A percentile compares a stretch with the other conserved stretches of the same genome.
These are phyloP conservation scores for Scaeva pyrastri DNA, from an alignment of 2,888 invertebrate species.

Conservation along the genomic window DNA sequence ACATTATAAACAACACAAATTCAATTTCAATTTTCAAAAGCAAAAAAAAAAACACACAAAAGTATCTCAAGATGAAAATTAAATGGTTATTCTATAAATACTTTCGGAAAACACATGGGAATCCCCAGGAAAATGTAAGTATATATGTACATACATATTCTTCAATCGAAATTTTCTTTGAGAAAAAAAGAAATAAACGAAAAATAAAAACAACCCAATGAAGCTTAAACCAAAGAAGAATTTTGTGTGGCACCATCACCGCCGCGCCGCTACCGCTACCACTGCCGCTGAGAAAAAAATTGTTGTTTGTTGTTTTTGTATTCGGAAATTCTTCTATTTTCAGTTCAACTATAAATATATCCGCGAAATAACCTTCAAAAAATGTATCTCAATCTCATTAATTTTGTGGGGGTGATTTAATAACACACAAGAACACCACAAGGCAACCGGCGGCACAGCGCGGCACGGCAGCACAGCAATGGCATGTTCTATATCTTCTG, in stretches of 20 bases:
- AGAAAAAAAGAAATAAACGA: slow-evolving; percentile 27
- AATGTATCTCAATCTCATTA: slow-evolving; percentile 45
- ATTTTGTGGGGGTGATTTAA: slow-evolving; percentile 45
- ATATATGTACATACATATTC: neutral
- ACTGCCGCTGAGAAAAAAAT: neutral
- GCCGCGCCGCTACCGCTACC: slow-evolving; percentile 33
- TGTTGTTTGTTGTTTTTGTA: neutral
- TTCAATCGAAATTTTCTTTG: slow-evolving; percentile 33
- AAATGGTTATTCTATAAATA: slow-evolving; percentile 64
- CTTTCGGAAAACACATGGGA: slow-evolving; percentile 67
- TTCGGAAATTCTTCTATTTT: slow-evolving; percentile 39
- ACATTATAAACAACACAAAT: slow-evolving; percentile 64
- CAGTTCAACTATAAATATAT: slow-evolving; percentile 57
- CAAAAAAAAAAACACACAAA: slow-evolving; percentile 1
- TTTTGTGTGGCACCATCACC: slow-evolving; percentile 18
- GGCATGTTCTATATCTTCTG: neutral
- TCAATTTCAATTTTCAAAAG: slow-evolving; percentile 13
- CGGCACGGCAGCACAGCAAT: too few relatives aligned
- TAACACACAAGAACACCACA: slow-evolving; percentile 46
- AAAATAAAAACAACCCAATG: slow-evolving; percentile 31
- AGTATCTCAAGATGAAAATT: slow-evolving; percentile 51
- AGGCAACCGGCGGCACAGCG: slow-evolving; percentile 65
- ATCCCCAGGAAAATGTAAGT: slow-evolving; percentile 63
- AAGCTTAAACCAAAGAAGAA: slow-evolving; percentile 25
- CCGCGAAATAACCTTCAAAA: slow-evolving; percentile 70